Conservation (phyloP, 2,113 vertebrate species). For the Oostethus manadensis region DNA sequence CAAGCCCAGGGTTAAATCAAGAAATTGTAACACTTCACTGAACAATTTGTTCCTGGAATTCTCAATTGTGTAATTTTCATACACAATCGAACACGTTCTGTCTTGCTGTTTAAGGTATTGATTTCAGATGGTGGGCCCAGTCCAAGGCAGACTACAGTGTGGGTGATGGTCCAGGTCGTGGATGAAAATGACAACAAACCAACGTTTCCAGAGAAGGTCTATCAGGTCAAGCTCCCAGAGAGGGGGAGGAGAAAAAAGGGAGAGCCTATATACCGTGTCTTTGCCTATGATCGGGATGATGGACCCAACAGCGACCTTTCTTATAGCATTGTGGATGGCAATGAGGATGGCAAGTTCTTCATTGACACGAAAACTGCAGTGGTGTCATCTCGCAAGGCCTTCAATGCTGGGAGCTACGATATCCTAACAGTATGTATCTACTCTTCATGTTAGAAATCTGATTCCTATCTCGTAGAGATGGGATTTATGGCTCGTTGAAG, state of each 20-base stretch:
- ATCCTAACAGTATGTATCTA: slow-evolving; percentile 85
- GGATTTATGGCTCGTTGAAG: too few relatives aligned
- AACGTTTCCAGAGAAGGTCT: slow-evolving; percentile 90
- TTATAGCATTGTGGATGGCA: slow-evolving; percentile 91
- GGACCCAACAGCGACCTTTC: slow-evolving; percentile 91
- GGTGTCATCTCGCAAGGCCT: slow-evolving; percentile 93
- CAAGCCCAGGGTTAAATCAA: not conserved
- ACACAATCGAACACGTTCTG: not conserved
- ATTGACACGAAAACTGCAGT: slow-evolving; percentile 94
- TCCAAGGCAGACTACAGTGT: slow-evolving; percentile 82
- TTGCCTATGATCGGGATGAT: slow-evolving; percentile 89
- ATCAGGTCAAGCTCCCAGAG: slow-evolving; percentile 90
- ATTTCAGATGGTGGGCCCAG: slow-evolving; percentile 84
- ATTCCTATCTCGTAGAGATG: too few relatives aligned
- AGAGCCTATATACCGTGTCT: slow-evolving; percentile 89
- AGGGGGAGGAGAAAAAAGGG: slow-evolving; percentile 87
- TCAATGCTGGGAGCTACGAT: slow-evolving; percentile 87
- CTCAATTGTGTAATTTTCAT: not conserved
- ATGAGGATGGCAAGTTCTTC: slow-evolving; percentile 91
- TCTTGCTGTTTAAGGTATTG: slow-evolving; percentile 73
- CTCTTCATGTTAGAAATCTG: too few relatives aligned
- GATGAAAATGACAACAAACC: slow-evolving; percentile 98
- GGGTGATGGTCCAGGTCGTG: slow-evolving; percentile 88
- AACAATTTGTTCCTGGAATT: not conserved
- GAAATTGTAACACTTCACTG: not conserved